Base-by-base conservation (phyloP, 2,113 vertebrate genomes). In the Sclerurus mexicanus region DNA sequence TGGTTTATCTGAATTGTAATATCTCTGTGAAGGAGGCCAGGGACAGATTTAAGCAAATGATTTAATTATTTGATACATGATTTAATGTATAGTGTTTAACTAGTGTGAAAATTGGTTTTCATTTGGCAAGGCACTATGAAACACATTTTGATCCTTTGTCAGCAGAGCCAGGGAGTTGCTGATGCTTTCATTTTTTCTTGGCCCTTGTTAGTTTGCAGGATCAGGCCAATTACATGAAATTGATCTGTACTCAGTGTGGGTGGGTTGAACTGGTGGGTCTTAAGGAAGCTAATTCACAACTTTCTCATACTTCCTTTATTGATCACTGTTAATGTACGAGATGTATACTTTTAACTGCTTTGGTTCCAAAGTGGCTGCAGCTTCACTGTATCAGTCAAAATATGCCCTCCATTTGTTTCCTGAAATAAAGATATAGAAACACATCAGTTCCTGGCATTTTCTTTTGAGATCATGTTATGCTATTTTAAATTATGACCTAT, bases 281-380 rank as follows among this genome's bases (percentile, higher is more conserved):
- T 94, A 88, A 96, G 88, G 82, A 88, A 88, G 93, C 85, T 95
- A 97, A 96, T 98, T 97, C 96, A 93, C 95, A 96, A 74, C 80
- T 98, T 97, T 83, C 89, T 96, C 9, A 1, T 96, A 53, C 82
- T 98, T 97, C 89, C 85, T 67, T 85, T 96, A 96, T 95, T 96
- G 97, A 98, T 97, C 89, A 79, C 33, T 17, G 30, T 42, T 97
- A 97, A 97, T 97, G 95, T 92, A 92, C 2, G 23, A 93, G 93
- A 81, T 94, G 37, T 82, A 7, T 67, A 40, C 73, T 86, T 96
- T 96, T 96, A 97, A 91, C 86, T 90, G 74, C 69, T 87, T 97
- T 93, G 49, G 31, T 96, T 97, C 93, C 76, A 88, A 86, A 95
- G 80, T 94, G 85, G 85, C 74, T 95, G 55, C 28, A 69, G 28